These are phyloP conservation scores for Discoglossus pictus DNA, from an alignment of 2,797 vertebrate species.

Conservation along the genomic window DNA sequence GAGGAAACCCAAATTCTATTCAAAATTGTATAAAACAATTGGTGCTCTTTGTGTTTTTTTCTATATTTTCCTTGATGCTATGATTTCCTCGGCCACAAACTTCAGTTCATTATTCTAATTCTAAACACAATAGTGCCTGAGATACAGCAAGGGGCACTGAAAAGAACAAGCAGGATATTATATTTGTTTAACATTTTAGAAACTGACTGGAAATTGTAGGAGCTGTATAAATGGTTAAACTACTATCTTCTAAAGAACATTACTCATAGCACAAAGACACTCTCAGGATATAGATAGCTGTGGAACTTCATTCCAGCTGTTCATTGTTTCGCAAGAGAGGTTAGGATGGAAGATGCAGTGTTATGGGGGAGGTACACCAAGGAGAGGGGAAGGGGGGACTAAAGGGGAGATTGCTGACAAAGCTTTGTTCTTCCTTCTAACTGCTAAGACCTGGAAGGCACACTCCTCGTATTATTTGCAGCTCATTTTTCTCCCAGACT, in stretches of 20 bases:
- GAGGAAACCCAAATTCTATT: too few relatives aligned
- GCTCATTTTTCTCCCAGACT: slow-evolving; percentile 98
- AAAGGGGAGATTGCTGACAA: slow-evolving; percentile 71
- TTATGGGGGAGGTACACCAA: slow-evolving; percentile 28
- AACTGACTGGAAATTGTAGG: slow-evolving; percentile 23
- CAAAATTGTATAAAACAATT: too few relatives aligned
- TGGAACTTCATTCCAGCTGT: slow-evolving; percentile 74
- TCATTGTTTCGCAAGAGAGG: slow-evolving; percentile 61
- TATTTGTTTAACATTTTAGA: slow-evolving; percentile 23
- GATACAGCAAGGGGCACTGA: background rate
- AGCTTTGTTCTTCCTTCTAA: slow-evolving; percentile 82
- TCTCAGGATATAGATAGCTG: slow-evolving; percentile 63
- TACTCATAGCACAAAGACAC: slow-evolving; percentile 41
- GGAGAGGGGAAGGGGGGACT: slow-evolving; percentile 33
- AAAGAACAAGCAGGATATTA: background rate
- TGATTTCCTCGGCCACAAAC: too few relatives aligned
- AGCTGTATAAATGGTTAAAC: slow-evolving; percentile 37
- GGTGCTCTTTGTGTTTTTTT: too few relatives aligned
- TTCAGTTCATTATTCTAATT: too few relatives aligned
- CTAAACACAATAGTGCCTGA: background rate
- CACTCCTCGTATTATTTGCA: slow-evolving; percentile 86
- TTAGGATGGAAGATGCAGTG: slow-evolving; percentile 26
- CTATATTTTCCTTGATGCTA: too few relatives aligned
- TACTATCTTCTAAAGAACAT: slow-evolving; percentile 31
- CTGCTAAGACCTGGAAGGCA: slow-evolving; percentile 88